These are phyloP conservation scores for Lanistes nyassanus DNA, from an alignment of 1,140 invertebrate species.

Conservation along the genomic window DNA sequence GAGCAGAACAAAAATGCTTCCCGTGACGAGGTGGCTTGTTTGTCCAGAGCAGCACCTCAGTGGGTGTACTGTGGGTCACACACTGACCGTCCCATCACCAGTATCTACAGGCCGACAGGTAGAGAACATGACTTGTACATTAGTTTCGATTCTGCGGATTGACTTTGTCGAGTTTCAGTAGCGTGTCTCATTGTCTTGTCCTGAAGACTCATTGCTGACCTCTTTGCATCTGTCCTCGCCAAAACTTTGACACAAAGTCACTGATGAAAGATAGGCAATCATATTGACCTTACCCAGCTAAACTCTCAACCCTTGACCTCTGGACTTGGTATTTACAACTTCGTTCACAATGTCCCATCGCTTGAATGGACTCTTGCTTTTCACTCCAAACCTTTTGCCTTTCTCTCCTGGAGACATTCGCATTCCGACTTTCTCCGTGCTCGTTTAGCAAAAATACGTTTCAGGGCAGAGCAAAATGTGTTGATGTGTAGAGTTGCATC, in stretches of 20 bases:
- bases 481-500: not conserved
- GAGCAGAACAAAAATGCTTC: constrained; percentile 28
- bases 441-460: not conserved
- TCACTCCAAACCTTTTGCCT: too few relatives aligned
- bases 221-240: not conserved
- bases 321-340: too few relatives aligned
- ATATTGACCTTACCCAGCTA: too few relatives aligned
- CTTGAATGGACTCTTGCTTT: too few relatives aligned
- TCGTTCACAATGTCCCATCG: too few relatives aligned
- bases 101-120: constrained; percentile 42
- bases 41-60: constrained; percentile 26
- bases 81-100: constrained; percentile 24
- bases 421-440: too few relatives aligned
- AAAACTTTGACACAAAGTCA: too few relatives aligned
- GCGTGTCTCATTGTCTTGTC: too few relatives aligned
- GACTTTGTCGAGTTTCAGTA: not conserved
- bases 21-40: constrained; percentile 23
- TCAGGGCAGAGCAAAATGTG: not conserved
- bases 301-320: too few relatives aligned
- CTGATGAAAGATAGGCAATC: too few relatives aligned
- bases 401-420: too few relatives aligned
- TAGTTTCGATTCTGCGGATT: not conserved
- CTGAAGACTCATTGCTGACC: too few relatives aligned
- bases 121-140: not conserved
- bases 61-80: constrained; percentile 34